phyloP scores from a whole-genome alignment of 1,140 invertebrate genomes.

The Drosophila teissieri region DNA sequence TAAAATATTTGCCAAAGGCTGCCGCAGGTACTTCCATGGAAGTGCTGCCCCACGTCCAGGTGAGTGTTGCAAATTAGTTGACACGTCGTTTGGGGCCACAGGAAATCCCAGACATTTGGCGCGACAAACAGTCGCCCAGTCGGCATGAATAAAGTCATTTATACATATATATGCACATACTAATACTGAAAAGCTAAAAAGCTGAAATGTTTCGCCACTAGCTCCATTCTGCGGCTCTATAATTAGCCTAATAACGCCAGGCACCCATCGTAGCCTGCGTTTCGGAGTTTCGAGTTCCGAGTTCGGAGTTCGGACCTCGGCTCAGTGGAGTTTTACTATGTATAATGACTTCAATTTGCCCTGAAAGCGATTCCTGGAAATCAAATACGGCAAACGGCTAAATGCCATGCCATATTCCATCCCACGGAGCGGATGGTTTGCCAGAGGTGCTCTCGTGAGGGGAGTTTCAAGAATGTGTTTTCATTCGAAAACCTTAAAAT shows the following conservation, averaged over 20 bases:
- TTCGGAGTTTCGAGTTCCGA: neutral
- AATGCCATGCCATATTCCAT: conserved; percentile 69
- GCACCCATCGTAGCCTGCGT: conserved; percentile 36
- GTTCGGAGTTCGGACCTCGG: conserved; percentile 18
- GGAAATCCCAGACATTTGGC: conserved; percentile 59
- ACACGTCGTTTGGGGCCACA: conserved; percentile 67
- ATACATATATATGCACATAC: conserved; percentile 4
- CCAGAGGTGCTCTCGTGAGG: neutral
- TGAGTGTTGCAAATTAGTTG: conserved; percentile 82
- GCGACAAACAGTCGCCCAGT: conserved; percentile 68
- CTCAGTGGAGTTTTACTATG: conserved; percentile 38
- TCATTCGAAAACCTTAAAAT: no score
- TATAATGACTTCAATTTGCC: conserved; percentile 81
- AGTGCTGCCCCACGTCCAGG: conserved; percentile 55
- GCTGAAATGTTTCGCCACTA: conserved; percentile 43
- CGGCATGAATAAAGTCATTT: conserved; percentile 82
- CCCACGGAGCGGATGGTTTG: conserved; percentile 2
- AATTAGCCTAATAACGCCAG: conserved; percentile 80
- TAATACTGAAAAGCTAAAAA: conserved; percentile 53
- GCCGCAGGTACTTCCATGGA: conserved; percentile 79
- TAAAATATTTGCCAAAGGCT: conserved; percentile 45
- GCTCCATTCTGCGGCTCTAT: conserved; percentile 59
- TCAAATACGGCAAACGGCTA: conserved; percentile 79
- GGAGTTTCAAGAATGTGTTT: neutral
- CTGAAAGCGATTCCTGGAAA: conserved; percentile 82